Evolutionary conservation across 2,888 invertebrate species (phyloP).

Genomic region (Acrobasis suavella): DNA sequence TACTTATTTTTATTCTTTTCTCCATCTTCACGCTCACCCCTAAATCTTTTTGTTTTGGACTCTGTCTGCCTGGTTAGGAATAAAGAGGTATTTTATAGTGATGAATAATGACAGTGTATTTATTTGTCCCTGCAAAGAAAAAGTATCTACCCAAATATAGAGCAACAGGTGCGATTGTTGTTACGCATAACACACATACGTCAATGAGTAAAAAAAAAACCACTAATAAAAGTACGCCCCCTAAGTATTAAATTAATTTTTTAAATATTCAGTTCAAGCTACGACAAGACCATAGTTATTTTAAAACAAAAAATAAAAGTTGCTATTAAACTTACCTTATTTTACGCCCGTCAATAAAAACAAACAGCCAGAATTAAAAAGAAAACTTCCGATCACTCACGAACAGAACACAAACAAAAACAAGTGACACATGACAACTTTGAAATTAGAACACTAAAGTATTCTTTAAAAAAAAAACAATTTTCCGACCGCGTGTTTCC

Average conservation of each 20-base stretch:
- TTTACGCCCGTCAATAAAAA: slow-evolving; percentile 15
- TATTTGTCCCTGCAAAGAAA: too few relatives aligned
- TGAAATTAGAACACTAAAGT: slow-evolving; percentile 29
- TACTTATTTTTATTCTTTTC: too few relatives aligned
- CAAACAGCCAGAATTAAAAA: slow-evolving; percentile 10
- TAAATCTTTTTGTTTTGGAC: too few relatives aligned
- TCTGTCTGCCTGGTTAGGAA: too few relatives aligned
- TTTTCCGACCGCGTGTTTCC: slow-evolving; percentile 37
- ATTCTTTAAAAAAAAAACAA: slow-evolving; percentile 32
- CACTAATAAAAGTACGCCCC: too few relatives aligned
- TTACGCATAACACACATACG: too few relatives aligned
- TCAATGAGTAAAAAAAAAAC: not conserved
- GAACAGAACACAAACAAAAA: slow-evolving; percentile 22
- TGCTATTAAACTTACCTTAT: slow-evolving; percentile 17
- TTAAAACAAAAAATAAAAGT: slow-evolving; percentile 12
- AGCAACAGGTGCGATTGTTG: slow-evolving; percentile 8
- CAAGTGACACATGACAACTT: slow-evolving; percentile 26
- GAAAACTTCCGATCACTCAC: slow-evolving; percentile 21
- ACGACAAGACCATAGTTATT: not conserved
- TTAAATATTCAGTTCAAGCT: not conserved
- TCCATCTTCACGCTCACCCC: too few relatives aligned
- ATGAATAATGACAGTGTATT: too few relatives aligned
- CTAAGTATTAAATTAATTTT: not conserved
- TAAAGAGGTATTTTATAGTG: too few relatives aligned
- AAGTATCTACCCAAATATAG: not conserved